Evolutionary conservation across 2,888 invertebrate genomes (phyloP).

Genomic region (Xestobium rufovillosum): DNA sequence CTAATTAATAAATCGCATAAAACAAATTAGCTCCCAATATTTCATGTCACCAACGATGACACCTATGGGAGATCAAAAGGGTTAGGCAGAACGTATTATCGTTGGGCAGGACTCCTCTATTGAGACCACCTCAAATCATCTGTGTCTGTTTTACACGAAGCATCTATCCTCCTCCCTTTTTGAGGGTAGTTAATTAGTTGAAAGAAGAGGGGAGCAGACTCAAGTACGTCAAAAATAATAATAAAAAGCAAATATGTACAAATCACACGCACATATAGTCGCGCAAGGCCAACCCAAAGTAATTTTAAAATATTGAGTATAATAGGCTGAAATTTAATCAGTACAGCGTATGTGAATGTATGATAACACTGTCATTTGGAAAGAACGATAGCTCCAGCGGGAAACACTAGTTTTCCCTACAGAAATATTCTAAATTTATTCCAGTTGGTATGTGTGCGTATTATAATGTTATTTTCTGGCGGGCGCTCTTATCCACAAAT

Average conservation of each 20-base stretch:
- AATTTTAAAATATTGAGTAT: slow-evolving; percentile 22
- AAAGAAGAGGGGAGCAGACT: no score
- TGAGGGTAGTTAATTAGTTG: no score
- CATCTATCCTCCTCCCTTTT: no score
- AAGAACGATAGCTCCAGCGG: slow-evolving; percentile 44
- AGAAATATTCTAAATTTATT: slow-evolving; percentile 40
- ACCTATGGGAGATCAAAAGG: slow-evolving; percentile 35
- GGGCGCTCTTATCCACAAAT: not conserved
- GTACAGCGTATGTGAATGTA: slow-evolving; percentile 37
- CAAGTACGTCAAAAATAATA: no score
- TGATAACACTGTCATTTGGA: slow-evolving; percentile 42
- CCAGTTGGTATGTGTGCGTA: slow-evolving; percentile 34
- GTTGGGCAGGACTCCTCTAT: slow-evolving; percentile 2
- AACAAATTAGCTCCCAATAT: slow-evolving; percentile 36
- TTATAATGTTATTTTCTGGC: slow-evolving; percentile 30
- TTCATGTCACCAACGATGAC: slow-evolving; percentile 36
- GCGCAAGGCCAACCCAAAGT: slow-evolving; percentile 25
- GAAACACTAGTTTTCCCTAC: slow-evolving; percentile 36
- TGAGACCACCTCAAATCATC: slow-evolving; percentile 2
- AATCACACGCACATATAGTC: slow-evolving; percentile 35
- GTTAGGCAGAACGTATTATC: slow-evolving; percentile 27
- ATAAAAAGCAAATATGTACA: no score
- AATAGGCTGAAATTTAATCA: slow-evolving; percentile 42
- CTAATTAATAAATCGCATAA: slow-evolving; percentile 42
- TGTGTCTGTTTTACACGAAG: no score